These are phyloP conservation scores for Drosophila buzzatii DNA, from an alignment of 2,888 invertebrate genomes.

Conservation along the genomic window DNA sequence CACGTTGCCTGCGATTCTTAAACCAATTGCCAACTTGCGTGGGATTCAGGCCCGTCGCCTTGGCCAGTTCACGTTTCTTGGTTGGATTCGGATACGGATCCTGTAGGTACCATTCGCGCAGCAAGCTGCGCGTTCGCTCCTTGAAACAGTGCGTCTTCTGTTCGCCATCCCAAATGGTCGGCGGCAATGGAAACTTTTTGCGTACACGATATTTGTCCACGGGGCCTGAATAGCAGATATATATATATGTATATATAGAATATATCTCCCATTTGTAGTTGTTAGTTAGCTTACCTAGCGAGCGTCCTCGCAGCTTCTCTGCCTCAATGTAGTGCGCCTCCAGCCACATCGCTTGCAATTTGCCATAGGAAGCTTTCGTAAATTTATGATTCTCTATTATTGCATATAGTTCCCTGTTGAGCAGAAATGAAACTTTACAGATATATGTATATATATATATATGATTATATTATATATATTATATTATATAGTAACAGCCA, in stretches of 20 bases:
- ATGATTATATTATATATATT: background rate
- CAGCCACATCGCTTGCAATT: conserved; percentile 96
- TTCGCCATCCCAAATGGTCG: conserved; percentile 98
- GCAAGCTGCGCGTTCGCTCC: conserved; percentile 96
- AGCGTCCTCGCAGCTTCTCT: conserved; percentile 94
- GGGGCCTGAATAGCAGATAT: conserved; percentile 86
- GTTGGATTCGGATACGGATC: conserved; percentile 98
- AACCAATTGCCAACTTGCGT: conserved; percentile 98
- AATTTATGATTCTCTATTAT: conserved; percentile 96
- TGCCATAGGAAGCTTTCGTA: conserved; percentile 94
- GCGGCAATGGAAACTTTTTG: conserved; percentile 96
- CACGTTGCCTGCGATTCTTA: conserved; percentile 94
- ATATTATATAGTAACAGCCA: background rate
- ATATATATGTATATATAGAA: background rate
- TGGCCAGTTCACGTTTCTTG: conserved; percentile 95
- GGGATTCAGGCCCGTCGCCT: conserved; percentile 95
- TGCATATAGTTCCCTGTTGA: conserved; percentile 91
- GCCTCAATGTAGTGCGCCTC: conserved; percentile 98
- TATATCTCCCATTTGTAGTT: background rate
- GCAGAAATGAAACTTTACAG: background rate
- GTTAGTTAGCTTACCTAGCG: conserved; percentile 87
- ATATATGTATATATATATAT: background rate
- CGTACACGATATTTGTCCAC: conserved; percentile 97
- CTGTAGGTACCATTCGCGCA: conserved; percentile 99
- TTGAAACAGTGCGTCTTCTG: conserved; percentile 98